phyloP scores from a whole-genome alignment of 2,113 vertebrate species.

The Gymnarchus niloticus region DNA sequence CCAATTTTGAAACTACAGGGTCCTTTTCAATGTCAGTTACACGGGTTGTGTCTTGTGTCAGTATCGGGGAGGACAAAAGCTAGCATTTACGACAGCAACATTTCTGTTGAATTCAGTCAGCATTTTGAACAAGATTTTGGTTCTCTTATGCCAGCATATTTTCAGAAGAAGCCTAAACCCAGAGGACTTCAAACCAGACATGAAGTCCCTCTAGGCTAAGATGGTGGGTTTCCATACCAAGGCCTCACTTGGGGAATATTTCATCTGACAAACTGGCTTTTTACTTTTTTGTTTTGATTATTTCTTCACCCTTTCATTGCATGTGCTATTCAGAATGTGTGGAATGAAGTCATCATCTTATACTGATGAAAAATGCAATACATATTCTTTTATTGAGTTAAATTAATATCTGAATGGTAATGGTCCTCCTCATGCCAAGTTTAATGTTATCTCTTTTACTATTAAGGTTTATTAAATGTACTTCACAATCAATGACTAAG shows the following conservation, averaged over 20 bases:
- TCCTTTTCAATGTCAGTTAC: background rate
- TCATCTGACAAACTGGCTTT: background rate
- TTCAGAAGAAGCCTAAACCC: background rate
- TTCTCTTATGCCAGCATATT: background rate
- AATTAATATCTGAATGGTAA: background rate
- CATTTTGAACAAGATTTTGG: background rate
- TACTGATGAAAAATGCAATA: background rate
- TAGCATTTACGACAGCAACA: background rate
- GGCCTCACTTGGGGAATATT: background rate
- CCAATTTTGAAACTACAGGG: background rate
- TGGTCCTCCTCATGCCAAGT: background rate
- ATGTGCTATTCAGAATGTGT: background rate
- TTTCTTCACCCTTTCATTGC: background rate
- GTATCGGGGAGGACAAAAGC: background rate
- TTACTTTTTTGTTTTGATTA: background rate
- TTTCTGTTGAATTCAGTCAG: background rate
- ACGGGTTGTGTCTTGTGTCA: background rate
- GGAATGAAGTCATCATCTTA: background rate
- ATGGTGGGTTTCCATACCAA: background rate
- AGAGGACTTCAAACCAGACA: background rate
- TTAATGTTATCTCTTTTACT: background rate
- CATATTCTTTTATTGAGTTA: background rate
- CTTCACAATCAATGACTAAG: background rate
- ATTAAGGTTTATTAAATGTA: constrained; percentile 4
- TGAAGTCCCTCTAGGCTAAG: background rate